A percentile compares a stretch with the other conserved stretches of the same genome.
Conservation (phyloP, 2,113 vertebrate genomes). For the Cacatua alba region DNA sequence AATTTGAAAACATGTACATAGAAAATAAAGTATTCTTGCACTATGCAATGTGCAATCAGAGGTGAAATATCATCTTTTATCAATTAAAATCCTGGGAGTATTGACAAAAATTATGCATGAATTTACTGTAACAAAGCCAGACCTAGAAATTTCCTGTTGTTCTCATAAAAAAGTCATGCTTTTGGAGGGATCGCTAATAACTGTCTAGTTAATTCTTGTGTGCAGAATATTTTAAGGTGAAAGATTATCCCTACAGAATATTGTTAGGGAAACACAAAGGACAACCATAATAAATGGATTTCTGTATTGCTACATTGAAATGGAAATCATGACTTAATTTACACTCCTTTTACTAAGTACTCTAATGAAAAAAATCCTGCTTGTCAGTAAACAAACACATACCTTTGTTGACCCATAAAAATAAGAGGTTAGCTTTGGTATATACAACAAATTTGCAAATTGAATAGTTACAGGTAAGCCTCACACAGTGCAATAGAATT, state of each 20-base stretch:
- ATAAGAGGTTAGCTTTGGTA: background rate
- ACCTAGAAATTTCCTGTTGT: background rate
- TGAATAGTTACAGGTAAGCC: background rate
- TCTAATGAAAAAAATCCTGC: background rate
- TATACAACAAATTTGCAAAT: background rate
- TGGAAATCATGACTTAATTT: background rate
- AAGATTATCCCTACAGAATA: background rate
- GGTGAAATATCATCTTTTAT: background rate
- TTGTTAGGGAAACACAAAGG: background rate
- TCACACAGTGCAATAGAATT: background rate
- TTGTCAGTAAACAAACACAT: background rate
- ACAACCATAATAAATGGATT: background rate
- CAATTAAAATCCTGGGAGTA: background rate
- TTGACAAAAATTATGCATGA: background rate
- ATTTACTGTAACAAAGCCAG: background rate
- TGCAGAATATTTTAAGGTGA: background rate
- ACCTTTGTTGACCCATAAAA: background rate
- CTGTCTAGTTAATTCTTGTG: background rate
- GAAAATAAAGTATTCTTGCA: background rate
- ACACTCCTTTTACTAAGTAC: background rate
- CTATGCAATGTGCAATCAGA: background rate
- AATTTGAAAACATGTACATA: background rate
- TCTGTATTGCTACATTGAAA: background rate
- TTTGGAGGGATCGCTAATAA: background rate
- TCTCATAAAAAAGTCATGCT: background rate